Evolutionary conservation across 2,113 vertebrate genomes (phyloP).

Genomic region (Euleptes europaea): DNA sequence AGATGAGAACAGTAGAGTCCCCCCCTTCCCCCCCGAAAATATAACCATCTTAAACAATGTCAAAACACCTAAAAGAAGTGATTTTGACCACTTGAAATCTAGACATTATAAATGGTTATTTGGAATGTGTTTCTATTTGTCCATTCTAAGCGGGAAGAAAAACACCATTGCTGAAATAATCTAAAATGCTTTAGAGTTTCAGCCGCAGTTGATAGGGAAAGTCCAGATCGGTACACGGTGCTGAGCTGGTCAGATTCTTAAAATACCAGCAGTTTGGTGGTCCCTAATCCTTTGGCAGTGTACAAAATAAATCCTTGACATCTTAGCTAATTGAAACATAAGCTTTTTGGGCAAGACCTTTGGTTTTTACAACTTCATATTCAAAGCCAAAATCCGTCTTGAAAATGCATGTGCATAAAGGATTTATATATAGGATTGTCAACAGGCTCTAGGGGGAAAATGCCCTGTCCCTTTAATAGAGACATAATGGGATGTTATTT

Average conservation of each 20-base stretch:
- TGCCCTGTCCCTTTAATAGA: too few species aligned
- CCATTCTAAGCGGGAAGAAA: slow-evolving; percentile 54
- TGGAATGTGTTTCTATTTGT: slow-evolving; percentile 64
- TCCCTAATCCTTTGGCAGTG: slow-evolving; percentile 69
- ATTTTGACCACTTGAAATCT: slow-evolving; percentile 67
- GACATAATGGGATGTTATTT: too few species aligned
- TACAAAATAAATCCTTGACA: slow-evolving; percentile 43
- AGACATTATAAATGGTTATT: slow-evolving; percentile 60
- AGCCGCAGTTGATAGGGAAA: slow-evolving; percentile 68
- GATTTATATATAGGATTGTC: neutral
- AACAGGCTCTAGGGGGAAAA: too few species aligned
- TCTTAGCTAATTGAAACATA: slow-evolving; percentile 51
- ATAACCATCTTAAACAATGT: slow-evolving; percentile 34
- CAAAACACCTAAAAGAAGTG: slow-evolving; percentile 69
- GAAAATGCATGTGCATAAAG: neutral
- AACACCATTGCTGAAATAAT: slow-evolving; percentile 71
- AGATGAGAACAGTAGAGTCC: slow-evolving; percentile 49
- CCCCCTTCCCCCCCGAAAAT: slow-evolving; percentile 22
- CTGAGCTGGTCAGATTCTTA: slow-evolving; percentile 72
- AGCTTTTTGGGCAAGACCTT: slow-evolving; percentile 36
- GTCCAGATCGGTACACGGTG: slow-evolving; percentile 67
- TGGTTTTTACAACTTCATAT: slow-evolving; percentile 35
- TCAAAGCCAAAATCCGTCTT: slow-evolving; percentile 39
- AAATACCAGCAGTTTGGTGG: slow-evolving; percentile 73
- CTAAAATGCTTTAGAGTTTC: slow-evolving; percentile 71